Conservation (phyloP, 2,797 vertebrate genomes). For the Gadopsis bispinosus region DNA sequence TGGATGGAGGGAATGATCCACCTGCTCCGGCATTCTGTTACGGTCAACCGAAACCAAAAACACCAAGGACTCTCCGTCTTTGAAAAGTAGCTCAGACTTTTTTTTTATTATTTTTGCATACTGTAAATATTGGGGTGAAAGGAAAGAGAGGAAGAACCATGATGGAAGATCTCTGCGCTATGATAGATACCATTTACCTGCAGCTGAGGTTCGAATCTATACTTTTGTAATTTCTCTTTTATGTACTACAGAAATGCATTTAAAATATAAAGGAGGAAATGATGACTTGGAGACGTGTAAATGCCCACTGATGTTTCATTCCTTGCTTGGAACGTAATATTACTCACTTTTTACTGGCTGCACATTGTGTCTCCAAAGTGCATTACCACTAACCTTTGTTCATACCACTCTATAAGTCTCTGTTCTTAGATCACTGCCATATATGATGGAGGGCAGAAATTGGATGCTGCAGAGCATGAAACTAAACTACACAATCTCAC, state of each 20-base stretch:
- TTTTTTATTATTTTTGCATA: slow-evolving; percentile 30
- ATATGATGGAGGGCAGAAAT: slow-evolving; percentile 41
- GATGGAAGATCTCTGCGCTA: background rate
- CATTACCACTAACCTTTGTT: slow-evolving; percentile 19
- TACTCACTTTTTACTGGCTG: slow-evolving; percentile 1
- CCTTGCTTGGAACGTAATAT: background rate
- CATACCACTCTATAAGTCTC: slow-evolving; percentile 18
- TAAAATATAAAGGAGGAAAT: slow-evolving; percentile 8
- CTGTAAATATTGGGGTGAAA: slow-evolving; percentile 24
- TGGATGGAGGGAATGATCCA: slow-evolving; percentile 76
- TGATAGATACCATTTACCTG: background rate
- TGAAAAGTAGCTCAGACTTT: slow-evolving; percentile 75
- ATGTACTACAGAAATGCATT: background rate
- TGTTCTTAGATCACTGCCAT: slow-evolving; percentile 34
- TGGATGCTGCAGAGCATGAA: slow-evolving; percentile 42
- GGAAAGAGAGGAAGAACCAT: background rate
- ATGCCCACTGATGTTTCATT: slow-evolving; percentile 9
- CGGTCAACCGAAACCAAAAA: slow-evolving; percentile 64
- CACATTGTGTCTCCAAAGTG: slow-evolving; percentile 9
- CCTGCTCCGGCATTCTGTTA: slow-evolving; percentile 80
- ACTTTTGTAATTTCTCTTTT: slow-evolving; percentile 3
- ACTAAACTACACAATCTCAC: slow-evolving; percentile 52
- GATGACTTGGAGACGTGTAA: background rate
- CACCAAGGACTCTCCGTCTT: slow-evolving; percentile 72
- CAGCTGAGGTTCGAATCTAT: slow-evolving; percentile 11